Base-by-base conservation (phyloP, 2,797 vertebrate species). In the Eleutherodactylus coqui region DNA sequence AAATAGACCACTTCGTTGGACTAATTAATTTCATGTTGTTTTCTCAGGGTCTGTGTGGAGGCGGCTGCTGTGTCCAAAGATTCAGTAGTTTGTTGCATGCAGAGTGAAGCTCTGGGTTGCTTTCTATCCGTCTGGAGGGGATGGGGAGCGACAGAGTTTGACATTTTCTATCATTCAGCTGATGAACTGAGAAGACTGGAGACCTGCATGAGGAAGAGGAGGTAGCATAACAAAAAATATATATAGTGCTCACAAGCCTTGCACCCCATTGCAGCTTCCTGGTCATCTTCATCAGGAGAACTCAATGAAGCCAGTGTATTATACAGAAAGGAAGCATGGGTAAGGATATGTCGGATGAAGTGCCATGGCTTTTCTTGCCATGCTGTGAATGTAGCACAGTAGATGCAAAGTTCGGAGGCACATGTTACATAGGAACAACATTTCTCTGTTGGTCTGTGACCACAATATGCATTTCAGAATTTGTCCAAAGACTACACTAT, bases 71-170 rank as follows among this genome's bases (percentile, higher is more conserved):
- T 98, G 88, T 95, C 96, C 10, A 96, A 95, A 92, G 96, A 98
- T 93, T 96, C 94, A 0, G 96, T 98, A 64, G 97, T 97, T 80
- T 99, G 98, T 62, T 96, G 96, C 93, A 97, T 97, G 85, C 92
- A 89, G 79, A 95, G 95, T 0, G 94, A 96, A 88, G 93, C 92
- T 91, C 92, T 0, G 29, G 96, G 96, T 90, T 96, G 96, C 96
- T 95, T 95, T 93, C 95, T 99, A 91, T 96, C 96, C 88, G 96
- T 97, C 92, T 99, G 97, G 98, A 94, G 96, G 90, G 95, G 95
- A 93, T 99, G 98, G 98, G 96, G 96, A 29, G 79, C 92, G 91
- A 89, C 86, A 11, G 96, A 98, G 89, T 97, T 99, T 86, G 96
- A 97, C 82, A 76, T 96, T 90, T 98, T 99, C 95, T 97, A 98